Evolutionary conservation across 1,140 invertebrate genomes (phyloP).

Genomic region (Lepidotrigona ventralis): DNA sequence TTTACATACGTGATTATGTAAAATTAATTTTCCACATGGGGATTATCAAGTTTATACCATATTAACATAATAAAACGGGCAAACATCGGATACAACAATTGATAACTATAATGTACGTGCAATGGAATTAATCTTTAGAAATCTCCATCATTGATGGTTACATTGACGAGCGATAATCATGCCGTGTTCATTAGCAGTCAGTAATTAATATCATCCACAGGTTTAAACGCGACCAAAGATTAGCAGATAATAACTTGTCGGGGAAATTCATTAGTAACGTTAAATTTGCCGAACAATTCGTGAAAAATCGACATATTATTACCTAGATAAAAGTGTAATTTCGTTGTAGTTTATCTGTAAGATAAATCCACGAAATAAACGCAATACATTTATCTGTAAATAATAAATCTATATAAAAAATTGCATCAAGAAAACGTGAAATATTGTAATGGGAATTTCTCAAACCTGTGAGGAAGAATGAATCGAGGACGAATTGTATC

Average conservation of each 20-base stretch:
- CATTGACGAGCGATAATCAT: neutral
- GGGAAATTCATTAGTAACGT: neutral
- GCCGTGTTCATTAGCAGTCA: neutral
- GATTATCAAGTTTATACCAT: neutral
- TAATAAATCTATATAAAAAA: neutral
- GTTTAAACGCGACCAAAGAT: neutral
- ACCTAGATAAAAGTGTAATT: no score
- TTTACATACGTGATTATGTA: neutral
- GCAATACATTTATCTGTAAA: no score
- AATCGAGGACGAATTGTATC: neutral
- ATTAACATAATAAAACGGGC: constrained; percentile 1
- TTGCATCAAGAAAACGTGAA: neutral
- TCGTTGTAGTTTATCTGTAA: no score
- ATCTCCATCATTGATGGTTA: neutral
- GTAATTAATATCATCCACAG: neutral
- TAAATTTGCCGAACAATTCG: neutral
- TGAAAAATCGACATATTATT: neutral
- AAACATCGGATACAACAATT: neutral
- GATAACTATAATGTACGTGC: neutral
- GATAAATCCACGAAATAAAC: no score
- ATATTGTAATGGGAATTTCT: no score
- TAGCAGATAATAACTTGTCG: neutral
- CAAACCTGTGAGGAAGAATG: no score
- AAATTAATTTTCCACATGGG: neutral
- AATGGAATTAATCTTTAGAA: neutral